Percentiles rank a stretch among this genome's conserved stretches.
Evolutionary conservation across 2,113 vertebrate species (phyloP).

Genomic region (Alexandromys fortis): DNA sequence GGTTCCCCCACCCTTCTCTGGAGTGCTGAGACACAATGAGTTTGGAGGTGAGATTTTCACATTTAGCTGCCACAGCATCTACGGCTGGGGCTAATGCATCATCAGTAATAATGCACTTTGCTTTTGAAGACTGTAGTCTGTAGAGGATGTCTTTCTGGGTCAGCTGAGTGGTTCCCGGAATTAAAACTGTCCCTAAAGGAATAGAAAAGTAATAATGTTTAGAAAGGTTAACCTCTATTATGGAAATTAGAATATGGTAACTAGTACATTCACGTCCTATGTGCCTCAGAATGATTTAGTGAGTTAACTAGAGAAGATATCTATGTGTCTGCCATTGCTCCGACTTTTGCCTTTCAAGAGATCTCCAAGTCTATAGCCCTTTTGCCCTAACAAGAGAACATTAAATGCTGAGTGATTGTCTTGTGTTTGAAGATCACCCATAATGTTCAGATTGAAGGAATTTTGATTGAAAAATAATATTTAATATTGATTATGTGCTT

Average conservation of each 20-base stretch:
- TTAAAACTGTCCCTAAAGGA: slow-evolving; percentile 83
- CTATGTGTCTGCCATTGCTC: background rate
- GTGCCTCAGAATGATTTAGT: background rate
- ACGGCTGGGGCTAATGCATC: slow-evolving; percentile 85
- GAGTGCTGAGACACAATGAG: slow-evolving; percentile 84
- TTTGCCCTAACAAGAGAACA: background rate
- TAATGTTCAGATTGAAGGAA: background rate
- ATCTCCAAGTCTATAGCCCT: background rate
- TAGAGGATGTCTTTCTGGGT: slow-evolving; percentile 89
- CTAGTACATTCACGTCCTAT: background rate
- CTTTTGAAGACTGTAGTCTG: slow-evolving; percentile 85
- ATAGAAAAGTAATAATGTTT: slow-evolving; percentile 23
- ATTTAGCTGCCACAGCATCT: slow-evolving; percentile 83
- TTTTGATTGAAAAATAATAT: slow-evolving; percentile 5
- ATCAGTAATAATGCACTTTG: slow-evolving; percentile 88
- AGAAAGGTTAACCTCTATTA: background rate
- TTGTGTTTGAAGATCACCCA: background rate
- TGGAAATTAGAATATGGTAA: background rate
- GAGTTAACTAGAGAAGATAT: background rate
- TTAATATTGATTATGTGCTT: background rate
- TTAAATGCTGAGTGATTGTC: slow-evolving; percentile 17
- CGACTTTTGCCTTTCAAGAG: slow-evolving; percentile 17
- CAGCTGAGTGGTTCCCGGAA: slow-evolving; percentile 89
- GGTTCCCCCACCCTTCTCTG: slow-evolving; percentile 86
- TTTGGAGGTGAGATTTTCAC: slow-evolving; percentile 85